These are phyloP conservation scores for Heteromyza rotundicornis DNA, from an alignment of 2,888 invertebrate genomes.

Conservation along the genomic window DNA sequence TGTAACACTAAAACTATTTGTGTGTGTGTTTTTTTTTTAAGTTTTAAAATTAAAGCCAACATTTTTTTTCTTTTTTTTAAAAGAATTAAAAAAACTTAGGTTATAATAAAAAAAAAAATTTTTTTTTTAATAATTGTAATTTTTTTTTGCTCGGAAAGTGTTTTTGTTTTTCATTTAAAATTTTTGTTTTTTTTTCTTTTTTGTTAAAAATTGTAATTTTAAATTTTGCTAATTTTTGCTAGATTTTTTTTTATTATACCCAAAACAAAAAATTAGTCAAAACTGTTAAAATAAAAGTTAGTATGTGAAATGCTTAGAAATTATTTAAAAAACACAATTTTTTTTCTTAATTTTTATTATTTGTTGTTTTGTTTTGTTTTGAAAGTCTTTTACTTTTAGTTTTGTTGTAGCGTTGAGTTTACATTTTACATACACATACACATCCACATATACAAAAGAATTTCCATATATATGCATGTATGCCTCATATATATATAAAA, in stretches of 20 bases:
- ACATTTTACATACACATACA: conserved; percentile 23
- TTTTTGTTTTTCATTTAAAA: conserved; percentile 5
- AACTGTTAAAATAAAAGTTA: no score
- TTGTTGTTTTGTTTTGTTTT: not conserved
- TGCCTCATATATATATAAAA: conserved; percentile 2
- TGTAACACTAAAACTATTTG: no score
- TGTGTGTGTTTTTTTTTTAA: no score
- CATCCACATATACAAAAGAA: conserved; percentile 11
- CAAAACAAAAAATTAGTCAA: conserved; percentile 24
- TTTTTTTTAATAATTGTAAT: not conserved
- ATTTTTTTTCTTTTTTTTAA: no score
- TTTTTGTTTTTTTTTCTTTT: conserved; percentile 18
- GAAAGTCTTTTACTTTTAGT: not conserved
- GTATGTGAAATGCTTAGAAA: no score
- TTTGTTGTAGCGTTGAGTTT: no score
- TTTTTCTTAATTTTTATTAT: not conserved
- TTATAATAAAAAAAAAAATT: not conserved
- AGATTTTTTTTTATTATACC: conserved; percentile 37
- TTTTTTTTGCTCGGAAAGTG: conserved; percentile 36
- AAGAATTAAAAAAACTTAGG: no score
- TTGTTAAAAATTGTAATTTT: conserved; percentile 42
- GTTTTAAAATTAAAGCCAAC: no score
- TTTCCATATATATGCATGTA: conserved; percentile 3
- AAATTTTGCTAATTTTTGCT: conserved; percentile 59
- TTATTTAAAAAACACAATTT: no score